Evolutionary conservation across 2,888 invertebrate species (phyloP), one percentile per base, ranked within the genome.

Genomic region (Druceiella hillmani): DNA sequence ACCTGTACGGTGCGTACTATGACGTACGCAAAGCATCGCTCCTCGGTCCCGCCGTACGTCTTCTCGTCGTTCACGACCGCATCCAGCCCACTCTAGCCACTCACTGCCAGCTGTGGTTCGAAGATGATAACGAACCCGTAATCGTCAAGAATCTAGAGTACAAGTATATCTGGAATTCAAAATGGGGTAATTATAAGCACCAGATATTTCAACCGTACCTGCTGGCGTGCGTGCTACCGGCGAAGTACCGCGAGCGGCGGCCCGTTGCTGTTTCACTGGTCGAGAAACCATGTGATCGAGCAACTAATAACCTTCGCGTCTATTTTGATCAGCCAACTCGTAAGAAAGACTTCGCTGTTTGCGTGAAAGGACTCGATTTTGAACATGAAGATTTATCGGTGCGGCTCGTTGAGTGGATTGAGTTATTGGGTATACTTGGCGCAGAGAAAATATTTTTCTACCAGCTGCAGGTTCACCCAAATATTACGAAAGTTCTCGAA

Each of bases 161-260:
- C 68, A 91, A 91, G 60, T 92, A 92, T 61, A 87, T 92, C 51
- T 93, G 93, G 93, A 87, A 89, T 61, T 82, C 83, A 52, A 90
- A 90, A 62, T 93, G 92, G 93, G 92, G 92, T 41, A 92, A 92
- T 65, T 90, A 90, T 66, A 86, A 87, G 57, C 87, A 91, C 62
- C 85, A 85, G 35, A 85, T 91, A 46, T 87, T 90, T 59, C 92
- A 93, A 65, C 92, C 93, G 0, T 93, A 90, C 60, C 73, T 93
- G 50, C 81, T 89, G 47, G 89, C 91, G 12, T 93, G 93, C 63
- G 85, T 87, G 56, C 77, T 93, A 50, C 92, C 93, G 0, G 76
- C 78, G 45, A 76, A 78, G 11, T 83, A 84, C 59, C 76, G 78
- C 36, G 74, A 79, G 40, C 74, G 81, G 10, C 78, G 83, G 11